Base-by-base conservation (phyloP, 2,797 vertebrate genomes). In the Melanotaenia parkinsoni region DNA sequence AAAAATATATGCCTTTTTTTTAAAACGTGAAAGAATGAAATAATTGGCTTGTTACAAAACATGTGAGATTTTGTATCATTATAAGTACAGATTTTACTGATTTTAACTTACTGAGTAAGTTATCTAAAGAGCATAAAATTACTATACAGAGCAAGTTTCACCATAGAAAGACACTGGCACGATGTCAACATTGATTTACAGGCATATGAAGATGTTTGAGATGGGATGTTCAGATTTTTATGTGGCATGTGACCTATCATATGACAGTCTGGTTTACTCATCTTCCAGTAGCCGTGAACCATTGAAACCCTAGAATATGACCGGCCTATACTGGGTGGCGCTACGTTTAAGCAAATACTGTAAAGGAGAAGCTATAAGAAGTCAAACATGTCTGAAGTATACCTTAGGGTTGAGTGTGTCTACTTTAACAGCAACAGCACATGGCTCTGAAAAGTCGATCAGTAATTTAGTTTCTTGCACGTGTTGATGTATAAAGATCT, bases 171-270 rank as follows among this genome's bases (percentile, higher is more conserved):
- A 53, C 62, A 67, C 32, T 54, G 35, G 70, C 57, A 32, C 74
- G 45, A 67, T 77, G 76, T 71, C 73, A 67, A 10, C 38, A 51
- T 58, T 83, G 85, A 93, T 91, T 92, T 88, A 91, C 43, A 63
- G 68, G 69, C 67, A 84, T 82, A 87, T 85, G 64, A 73, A 86
- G 83, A 83, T 72, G 85, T 82, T 74, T 38, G 56, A 53, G 67
- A 75, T 63, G 77, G 50, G 79, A 85, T 68, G 88, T 81, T 88
- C 75, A 78, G 74, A 74, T 35, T 85, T 92, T 89, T 83, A 91
- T 79, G 72, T 75, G 77, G 57, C 82, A 88, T 88, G 83, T 90
- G 85, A 87, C 86, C 28, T 89, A 92, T 94, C 88, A 71, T 70
- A 74, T 92, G 75, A 78, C 87, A 58, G 70, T 75, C 62, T 58